These are phyloP conservation scores for Proisotoma minuta DNA, from an alignment of 2,888 invertebrate species.

Conservation along the genomic window DNA sequence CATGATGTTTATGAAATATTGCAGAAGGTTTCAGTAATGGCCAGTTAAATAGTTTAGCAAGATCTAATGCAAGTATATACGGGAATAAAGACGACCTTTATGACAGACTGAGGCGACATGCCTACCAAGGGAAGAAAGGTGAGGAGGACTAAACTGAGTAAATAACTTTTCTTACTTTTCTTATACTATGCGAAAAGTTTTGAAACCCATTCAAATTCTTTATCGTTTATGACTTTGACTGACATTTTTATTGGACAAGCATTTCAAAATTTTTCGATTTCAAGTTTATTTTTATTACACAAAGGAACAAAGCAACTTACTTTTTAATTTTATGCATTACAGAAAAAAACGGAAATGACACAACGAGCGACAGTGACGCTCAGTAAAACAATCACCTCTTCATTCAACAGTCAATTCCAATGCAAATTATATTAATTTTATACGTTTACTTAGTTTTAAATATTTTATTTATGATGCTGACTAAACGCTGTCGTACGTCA, in stretches of 20 bases:
- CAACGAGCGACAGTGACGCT: constrained; percentile 50
- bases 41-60: constrained; percentile 87
- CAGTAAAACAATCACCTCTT: constrained; percentile 39
- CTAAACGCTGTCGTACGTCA: neutral
- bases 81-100: constrained; percentile 93
- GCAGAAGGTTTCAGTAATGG: constrained; percentile 61
- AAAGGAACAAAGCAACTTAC: neutral
- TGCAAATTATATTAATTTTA: constrained; percentile 1
- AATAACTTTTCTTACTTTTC: constrained; percentile 2
- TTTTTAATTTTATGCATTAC: constrained; percentile 27
- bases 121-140: constrained; percentile 95
- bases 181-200: constrained; percentile 3
- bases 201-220: constrained; percentile 4
- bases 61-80: constrained; percentile 89
- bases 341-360: constrained; percentile 49
- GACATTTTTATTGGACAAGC: neutral
- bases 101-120: constrained; percentile 88
- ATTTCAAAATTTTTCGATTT: constrained; percentile 23
- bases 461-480: neutral
- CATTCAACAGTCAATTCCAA: neutral
- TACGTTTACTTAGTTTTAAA: constrained; percentile 4
- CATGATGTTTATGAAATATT: constrained; percentile 37
- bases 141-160: constrained; percentile 48
- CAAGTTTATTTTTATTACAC: constrained; percentile 22
- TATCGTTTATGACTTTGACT: too few relatives aligned